Evolutionary conservation across 2,888 invertebrate genomes (phyloP).

Genomic region (Ceraclea dissimilis): DNA sequence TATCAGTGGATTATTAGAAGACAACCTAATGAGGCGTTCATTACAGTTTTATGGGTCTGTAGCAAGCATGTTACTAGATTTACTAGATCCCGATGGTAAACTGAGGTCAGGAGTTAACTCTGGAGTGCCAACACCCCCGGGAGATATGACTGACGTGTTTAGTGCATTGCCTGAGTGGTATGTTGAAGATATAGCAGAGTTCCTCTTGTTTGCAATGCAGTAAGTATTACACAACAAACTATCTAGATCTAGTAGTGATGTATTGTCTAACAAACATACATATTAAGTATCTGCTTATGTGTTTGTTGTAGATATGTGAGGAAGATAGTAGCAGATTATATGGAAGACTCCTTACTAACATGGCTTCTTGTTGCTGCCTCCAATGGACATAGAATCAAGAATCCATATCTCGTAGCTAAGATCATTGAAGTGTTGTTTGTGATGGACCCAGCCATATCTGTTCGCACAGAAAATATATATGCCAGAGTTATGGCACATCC

Average conservation of each 20-base stretch:
- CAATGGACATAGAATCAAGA: conserved; percentile 83
- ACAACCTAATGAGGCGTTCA: conserved; percentile 70
- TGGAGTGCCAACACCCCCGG: conserved; percentile 38
- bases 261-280: background rate
- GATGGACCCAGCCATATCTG: conserved; percentile 61
- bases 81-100: conserved; percentile 43
- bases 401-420: conserved; percentile 96
- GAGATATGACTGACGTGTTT: conserved; percentile 66
- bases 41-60: conserved; percentile 83
- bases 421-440: conserved; percentile 86
- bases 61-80: conserved; percentile 66
- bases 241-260: background rate
- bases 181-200: conserved; percentile 95
- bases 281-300: background rate
- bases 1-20: conserved; percentile 83
- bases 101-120: conserved; percentile 30
- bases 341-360: conserved; percentile 76
- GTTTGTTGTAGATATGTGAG: conserved; percentile 58
- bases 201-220: conserved; percentile 88
- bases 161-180: conserved; percentile 95
- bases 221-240: conserved; percentile 46
- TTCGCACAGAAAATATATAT: conserved; percentile 51
- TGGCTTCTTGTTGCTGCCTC: conserved; percentile 88
- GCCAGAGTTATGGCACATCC: conserved; percentile 82
- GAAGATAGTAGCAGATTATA: conserved; percentile 63